These are phyloP conservation scores for Indicator maculatus DNA, from an alignment of 2,113 vertebrate genomes.

Conservation along the genomic window DNA sequence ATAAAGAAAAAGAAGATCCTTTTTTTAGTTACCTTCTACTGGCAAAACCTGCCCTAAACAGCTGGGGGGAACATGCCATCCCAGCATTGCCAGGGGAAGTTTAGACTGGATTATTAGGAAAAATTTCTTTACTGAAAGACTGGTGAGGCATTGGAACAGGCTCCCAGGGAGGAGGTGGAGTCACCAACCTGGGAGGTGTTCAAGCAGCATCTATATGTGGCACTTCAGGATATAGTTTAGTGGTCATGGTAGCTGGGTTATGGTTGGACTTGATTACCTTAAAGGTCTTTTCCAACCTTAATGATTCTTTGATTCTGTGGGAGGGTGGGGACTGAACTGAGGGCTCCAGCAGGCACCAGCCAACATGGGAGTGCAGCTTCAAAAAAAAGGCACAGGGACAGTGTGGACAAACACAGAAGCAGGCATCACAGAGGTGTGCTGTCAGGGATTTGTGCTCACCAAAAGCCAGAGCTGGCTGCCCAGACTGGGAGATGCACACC, in stretches of 20 bases:
- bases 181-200: no score
- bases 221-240: no score
- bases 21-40: not conserved
- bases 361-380: accelerated
- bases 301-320: no score
- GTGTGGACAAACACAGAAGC: accelerated
- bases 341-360: not conserved
- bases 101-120: no score
- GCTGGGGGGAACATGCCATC: accelerated
- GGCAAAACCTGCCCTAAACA: not conserved
- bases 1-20: accelerated
- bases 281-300: no score
- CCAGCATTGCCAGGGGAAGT: accelerated
- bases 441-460: not conserved
- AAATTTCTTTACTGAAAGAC: no score
- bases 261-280: no score
- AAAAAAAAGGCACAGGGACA: not conserved
- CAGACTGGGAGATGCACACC: not conserved
- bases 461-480: not conserved
- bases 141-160: no score
- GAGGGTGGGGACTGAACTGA: accelerated
- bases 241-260: no score
- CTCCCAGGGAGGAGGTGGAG: no score
- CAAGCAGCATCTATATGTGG: no score
- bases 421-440: accelerated